Evolutionary conservation across 1,140 invertebrate genomes (phyloP).

Genomic region (Drosophila serrata): DNA sequence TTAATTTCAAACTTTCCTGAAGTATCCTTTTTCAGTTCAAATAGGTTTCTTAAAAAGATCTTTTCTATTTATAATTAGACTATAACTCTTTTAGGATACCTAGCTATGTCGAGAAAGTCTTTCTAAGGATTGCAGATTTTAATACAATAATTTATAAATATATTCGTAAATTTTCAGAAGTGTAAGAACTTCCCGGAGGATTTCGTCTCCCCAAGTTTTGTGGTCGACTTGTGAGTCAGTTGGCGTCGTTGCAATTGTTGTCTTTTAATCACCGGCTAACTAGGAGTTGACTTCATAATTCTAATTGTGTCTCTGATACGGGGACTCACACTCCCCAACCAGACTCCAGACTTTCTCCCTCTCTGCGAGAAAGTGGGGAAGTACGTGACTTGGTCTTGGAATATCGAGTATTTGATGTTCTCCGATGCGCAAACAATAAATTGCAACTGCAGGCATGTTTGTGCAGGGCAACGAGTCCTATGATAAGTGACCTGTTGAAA

Average conservation of each 20-base stretch:
- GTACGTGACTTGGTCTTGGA: slow-evolving; percentile 46
- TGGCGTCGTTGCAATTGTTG: slow-evolving; percentile 70
- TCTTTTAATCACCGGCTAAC: slow-evolving; percentile 80
- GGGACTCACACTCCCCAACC: not conserved
- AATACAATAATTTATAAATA: not conserved
- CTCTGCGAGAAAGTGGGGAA: not conserved
- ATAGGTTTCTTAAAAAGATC: not conserved
- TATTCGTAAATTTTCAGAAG: not conserved
- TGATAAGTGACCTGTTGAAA: slow-evolving; percentile 71
- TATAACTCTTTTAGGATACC: too few relatives aligned
- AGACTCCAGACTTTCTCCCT: not conserved
- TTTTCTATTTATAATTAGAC: not conserved
- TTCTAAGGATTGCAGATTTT: too few relatives aligned
- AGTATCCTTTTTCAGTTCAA: not conserved
- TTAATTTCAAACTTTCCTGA: rapidly evolving
- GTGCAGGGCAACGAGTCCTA: slow-evolving; percentile 30
- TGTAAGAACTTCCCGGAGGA: slow-evolving; percentile 1
- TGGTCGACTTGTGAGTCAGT: slow-evolving; percentile 65
- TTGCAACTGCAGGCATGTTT: slow-evolving; percentile 75
- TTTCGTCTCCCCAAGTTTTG: slow-evolving; percentile 38
- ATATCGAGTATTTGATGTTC: slow-evolving; percentile 43
- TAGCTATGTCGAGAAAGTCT: too few relatives aligned
- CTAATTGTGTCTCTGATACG: slow-evolving; percentile 68
- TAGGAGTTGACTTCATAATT: slow-evolving; percentile 76
- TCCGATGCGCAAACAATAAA: slow-evolving; percentile 68